These are phyloP conservation scores for Eubasilissa splendida DNA, from an alignment of 2,888 invertebrate genomes.

Conservation along the genomic window DNA sequence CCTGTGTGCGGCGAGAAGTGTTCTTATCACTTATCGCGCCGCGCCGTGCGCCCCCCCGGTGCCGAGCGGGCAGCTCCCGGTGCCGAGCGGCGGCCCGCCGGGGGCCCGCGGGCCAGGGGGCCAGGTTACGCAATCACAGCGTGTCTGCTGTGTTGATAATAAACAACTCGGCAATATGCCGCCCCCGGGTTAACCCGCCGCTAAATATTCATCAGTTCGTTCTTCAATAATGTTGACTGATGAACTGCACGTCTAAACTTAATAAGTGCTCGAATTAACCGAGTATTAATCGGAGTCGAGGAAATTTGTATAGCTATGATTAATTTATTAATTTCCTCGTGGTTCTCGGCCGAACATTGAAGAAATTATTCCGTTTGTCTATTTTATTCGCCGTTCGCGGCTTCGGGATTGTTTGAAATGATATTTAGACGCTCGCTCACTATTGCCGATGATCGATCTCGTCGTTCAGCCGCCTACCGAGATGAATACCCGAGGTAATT, in stretches of 20 bases:
- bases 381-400: not conserved
- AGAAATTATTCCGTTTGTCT: not conserved
- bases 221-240: too few relatives aligned
- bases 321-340: slow-evolving; percentile 8
- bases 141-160: not conserved
- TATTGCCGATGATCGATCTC: not conserved
- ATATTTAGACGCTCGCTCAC: too few relatives aligned
- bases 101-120: not conserved
- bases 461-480: too few relatives aligned
- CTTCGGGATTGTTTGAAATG: too few relatives aligned
- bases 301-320: too few relatives aligned
- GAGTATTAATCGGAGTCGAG: too few relatives aligned
- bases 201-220: not conserved
- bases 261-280: too few relatives aligned
- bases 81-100: not conserved
- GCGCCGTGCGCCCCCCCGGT: not conserved
- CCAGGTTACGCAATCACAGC: not conserved
- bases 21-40: not conserved
- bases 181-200: not conserved
- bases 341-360: not conserved
- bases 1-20: not conserved
- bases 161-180: not conserved
- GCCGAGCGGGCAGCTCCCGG: too few relatives aligned
- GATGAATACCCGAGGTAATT: too few relatives aligned
- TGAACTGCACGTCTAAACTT: too few relatives aligned